Conservation (phyloP, 2,113 vertebrate species). For the Oryctolagus cuniculus region mOryCun1.1 NC_091438.1:91682501-91683000, state of each 20-base stretch:
- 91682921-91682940: not conserved
- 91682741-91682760: not conserved
- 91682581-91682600: slow-evolving; percentile 17
- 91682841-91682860: not conserved
- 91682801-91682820: not conserved
- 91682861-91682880: not conserved
- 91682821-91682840: not conserved
- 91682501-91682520: slow-evolving; percentile 42
- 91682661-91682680: not conserved
- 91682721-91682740: not conserved
- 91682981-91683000: not conserved
- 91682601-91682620: not conserved
- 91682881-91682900: not conserved
- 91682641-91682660: not conserved
- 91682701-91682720: not conserved
- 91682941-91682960: not conserved
- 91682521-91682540: slow-evolving; percentile 23
- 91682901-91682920: not conserved
- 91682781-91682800: not conserved
- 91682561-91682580: not conserved
- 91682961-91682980: not conserved
- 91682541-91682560: not conserved
- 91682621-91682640: slow-evolving; percentile 52
- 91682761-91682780: not conserved
- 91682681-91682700: not conserved